Percentiles rank a stretch among this genome's conserved stretches.
These are phyloP conservation scores for Hylia prasina DNA, from an alignment of 2,113 vertebrate genomes.

Conservation along the genomic window DNA sequence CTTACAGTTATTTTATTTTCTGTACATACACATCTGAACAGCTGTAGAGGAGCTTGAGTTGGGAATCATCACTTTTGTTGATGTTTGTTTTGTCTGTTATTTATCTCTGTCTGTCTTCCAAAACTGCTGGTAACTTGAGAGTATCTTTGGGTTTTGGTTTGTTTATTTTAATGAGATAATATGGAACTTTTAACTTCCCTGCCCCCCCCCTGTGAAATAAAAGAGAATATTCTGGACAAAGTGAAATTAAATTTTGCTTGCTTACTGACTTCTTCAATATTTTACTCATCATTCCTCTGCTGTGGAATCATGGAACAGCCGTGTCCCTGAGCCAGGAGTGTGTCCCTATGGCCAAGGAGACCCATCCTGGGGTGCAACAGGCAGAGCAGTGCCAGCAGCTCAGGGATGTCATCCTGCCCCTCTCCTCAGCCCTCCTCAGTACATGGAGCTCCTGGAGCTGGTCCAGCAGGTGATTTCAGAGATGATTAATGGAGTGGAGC, in stretches of 20 bases:
- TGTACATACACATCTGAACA: slow-evolving; percentile 1
- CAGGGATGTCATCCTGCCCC: neutral
- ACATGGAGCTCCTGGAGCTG: neutral
- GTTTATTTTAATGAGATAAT: neutral
- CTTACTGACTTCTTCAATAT: neutral
- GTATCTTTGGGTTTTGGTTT: neutral
- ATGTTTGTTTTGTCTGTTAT: slow-evolving; percentile 1
- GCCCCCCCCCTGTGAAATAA: neutral
- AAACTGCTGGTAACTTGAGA: neutral
- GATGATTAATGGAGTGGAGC: neutral
- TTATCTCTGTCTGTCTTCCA: neutral
- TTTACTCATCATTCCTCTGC: neutral
- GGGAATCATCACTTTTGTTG: slow-evolving; percentile 31
- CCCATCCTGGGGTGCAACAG: neutral
- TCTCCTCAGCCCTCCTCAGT: neutral
- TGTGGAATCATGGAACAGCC: neutral
- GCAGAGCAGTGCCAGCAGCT: neutral
- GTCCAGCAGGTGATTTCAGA: neutral
- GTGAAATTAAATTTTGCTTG: neutral
- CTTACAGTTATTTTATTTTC: slow-evolving; percentile 18
- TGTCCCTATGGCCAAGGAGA: neutral
- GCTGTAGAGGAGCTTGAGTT: neutral
- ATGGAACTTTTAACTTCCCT: neutral
- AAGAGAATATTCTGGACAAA: neutral
- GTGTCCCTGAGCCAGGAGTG: neutral